phyloP scores from a whole-genome alignment of 2,888 invertebrate species.

The Gerris lacustris region DNA sequence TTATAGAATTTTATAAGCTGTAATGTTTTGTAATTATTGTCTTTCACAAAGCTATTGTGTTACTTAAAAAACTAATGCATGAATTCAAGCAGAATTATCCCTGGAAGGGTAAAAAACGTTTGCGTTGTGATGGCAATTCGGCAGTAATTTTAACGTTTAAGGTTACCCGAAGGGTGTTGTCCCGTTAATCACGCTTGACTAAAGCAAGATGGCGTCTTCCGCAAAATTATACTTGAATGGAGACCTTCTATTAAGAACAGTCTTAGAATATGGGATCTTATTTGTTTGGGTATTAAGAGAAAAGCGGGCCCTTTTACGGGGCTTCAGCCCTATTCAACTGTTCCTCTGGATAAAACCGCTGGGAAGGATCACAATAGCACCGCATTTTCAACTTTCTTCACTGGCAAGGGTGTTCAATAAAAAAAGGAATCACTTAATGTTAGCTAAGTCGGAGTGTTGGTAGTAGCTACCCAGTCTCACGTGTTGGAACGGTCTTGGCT shows the following conservation, averaged over 20 bases:
- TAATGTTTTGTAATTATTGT: too few species aligned
- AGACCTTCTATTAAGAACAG: not conserved
- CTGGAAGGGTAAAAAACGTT: too few species aligned
- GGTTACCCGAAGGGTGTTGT: not conserved
- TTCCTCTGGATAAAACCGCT: not conserved
- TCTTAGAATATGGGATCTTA: not conserved
- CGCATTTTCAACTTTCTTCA: not conserved
- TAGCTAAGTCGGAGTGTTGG: not conserved
- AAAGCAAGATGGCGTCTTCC: conserved; percentile 3
- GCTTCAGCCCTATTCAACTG: not conserved
- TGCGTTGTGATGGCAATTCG: not conserved
- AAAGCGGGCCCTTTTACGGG: not conserved
- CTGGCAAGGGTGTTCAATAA: not conserved
- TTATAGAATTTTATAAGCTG: too few species aligned
- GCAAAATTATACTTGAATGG: conserved; percentile 3
- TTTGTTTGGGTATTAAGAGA: not conserved
- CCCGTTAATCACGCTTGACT: conserved; percentile 1
- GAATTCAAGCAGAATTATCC: too few species aligned
- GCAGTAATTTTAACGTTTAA: not conserved
- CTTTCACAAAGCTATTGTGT: too few species aligned
- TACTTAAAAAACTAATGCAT: too few species aligned
- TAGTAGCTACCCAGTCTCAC: not conserved
- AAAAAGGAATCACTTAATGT: not conserved
- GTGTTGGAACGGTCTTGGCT: not conserved
- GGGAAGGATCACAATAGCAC: not conserved